Percentiles rank a stretch among this genome's conserved stretches.
These are phyloP conservation scores for Sesamia nonagrioides DNA, from an alignment of 1,140 invertebrate species.

Conservation along the genomic window DNA sequence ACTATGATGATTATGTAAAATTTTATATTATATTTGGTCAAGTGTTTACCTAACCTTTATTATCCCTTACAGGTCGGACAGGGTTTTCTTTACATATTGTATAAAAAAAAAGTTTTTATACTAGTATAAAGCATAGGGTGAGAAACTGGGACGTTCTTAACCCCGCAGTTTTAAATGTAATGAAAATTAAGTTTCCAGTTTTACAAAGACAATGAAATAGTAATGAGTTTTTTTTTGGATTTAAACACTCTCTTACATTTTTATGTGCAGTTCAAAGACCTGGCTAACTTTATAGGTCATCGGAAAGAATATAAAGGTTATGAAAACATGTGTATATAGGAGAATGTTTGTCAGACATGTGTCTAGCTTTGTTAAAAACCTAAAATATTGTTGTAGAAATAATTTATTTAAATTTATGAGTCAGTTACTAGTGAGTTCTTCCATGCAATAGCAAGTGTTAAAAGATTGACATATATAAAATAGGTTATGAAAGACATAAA, in stretches of 20 bases:
- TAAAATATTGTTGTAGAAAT: neutral
- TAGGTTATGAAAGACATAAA: conserved; percentile 33
- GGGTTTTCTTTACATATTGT: too few relatives aligned
- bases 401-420: conserved; percentile 1
- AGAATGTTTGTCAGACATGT: neutral
- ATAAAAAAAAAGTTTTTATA: too few relatives aligned
- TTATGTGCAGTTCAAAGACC: conserved; percentile 7
- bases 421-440: neutral
- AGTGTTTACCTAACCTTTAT: too few relatives aligned
- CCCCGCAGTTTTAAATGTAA: neutral
- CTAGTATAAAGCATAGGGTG: neutral
- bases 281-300: neutral
- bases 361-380: neutral
- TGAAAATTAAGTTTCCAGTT: neutral
- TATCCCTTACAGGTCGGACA: too few relatives aligned
- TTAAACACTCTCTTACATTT: neutral
- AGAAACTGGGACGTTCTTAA: neutral
- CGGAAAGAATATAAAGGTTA: conserved; percentile 10
- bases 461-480: neutral
- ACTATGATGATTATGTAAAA: too few relatives aligned
- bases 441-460: conserved; percentile 15
- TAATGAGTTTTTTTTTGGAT: neutral
- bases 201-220: conserved; percentile 21
- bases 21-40: too few relatives aligned
- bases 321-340: neutral